These are phyloP conservation scores for Temnothorax curvispinosus DNA, from an alignment of 1,140 invertebrate species.

Conservation along the genomic window DNA sequence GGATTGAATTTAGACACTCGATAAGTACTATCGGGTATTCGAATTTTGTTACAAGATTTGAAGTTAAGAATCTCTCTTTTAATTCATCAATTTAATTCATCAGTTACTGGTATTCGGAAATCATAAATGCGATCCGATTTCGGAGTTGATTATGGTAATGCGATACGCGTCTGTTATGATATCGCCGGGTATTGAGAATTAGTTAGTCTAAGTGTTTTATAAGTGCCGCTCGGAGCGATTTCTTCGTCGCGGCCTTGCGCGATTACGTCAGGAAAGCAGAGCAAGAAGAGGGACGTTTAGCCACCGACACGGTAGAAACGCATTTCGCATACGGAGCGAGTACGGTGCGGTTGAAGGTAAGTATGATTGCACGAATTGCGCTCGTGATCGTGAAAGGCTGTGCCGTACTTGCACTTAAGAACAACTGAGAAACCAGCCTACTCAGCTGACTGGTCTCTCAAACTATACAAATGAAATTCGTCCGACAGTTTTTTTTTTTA, in stretches of 20 bases:
- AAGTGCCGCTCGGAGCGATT: conserved; percentile 55
- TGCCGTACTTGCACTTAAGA: background rate
- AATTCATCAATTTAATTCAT: background rate
- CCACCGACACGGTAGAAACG: conserved; percentile 48
- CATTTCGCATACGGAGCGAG: conserved; percentile 32
- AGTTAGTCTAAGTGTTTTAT: conserved; percentile 36
- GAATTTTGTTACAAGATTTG: background rate
- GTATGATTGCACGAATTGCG: conserved; percentile 43
- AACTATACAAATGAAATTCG: background rate
- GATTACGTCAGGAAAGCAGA: conserved; percentile 77
- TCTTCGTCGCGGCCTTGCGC: conserved; percentile 74
- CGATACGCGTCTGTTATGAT: background rate
- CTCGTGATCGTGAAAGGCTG: conserved; percentile 67
- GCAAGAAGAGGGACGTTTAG: conserved; percentile 66
- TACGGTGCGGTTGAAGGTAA: conserved; percentile 28
- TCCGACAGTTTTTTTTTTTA: background rate
- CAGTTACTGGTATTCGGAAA: background rate
- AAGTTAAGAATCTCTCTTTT: background rate
- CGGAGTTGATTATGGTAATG: conserved; percentile 14
- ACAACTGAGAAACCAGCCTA: background rate
- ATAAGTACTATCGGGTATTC: background rate
- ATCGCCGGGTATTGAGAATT: conserved; percentile 45
- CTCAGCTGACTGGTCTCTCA: background rate
- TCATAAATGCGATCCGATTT: background rate
- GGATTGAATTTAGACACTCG: background rate